Percentiles rank a stretch among this genome's conserved stretches.
Evolutionary conservation across 1,140 invertebrate species (phyloP).

Genomic region (Bombus fervidus): DNA sequence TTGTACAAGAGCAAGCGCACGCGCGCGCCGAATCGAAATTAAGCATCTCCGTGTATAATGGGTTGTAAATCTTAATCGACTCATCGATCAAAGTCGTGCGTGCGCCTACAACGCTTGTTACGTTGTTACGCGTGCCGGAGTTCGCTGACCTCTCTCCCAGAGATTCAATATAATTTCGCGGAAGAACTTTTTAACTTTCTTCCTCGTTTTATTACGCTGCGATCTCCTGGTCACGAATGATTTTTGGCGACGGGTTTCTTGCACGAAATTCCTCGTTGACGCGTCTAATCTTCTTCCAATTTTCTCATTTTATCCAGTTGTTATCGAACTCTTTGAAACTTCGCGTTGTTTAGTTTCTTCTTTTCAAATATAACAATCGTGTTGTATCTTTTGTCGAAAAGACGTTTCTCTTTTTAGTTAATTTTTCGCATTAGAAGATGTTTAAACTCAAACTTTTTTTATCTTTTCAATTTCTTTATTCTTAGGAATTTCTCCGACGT

Average conservation of each 20-base stretch:
- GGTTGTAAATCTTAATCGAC: slow-evolving; percentile 8
- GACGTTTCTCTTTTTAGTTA: too few species aligned
- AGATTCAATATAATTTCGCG: slow-evolving; percentile 27
- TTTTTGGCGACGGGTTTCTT: not conserved
- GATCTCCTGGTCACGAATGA: not conserved
- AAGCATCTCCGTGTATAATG: not conserved
- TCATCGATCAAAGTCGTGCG: slow-evolving; percentile 32
- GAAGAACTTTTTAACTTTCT: slow-evolving; percentile 4
- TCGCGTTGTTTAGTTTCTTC: not conserved
- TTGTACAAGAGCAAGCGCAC: not conserved
- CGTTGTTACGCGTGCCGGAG: slow-evolving; percentile 13
- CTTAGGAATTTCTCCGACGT: too few species aligned
- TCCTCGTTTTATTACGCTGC: not conserved
- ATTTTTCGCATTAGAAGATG: too few species aligned
- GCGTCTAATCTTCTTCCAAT: not conserved
- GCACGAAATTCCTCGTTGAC: not conserved
- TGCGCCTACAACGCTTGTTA: not conserved
- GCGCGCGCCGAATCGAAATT: not conserved
- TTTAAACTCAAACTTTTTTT: too few species aligned
- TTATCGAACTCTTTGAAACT: not conserved
- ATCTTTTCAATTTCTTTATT: too few species aligned
- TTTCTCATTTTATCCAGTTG: not conserved
- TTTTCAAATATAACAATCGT: too few species aligned
- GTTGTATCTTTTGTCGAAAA: too few species aligned
- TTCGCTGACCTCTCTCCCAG: not conserved